phyloP scores from a whole-genome alignment of 2,888 invertebrate species.

The Salpingus planirostris region DNA sequence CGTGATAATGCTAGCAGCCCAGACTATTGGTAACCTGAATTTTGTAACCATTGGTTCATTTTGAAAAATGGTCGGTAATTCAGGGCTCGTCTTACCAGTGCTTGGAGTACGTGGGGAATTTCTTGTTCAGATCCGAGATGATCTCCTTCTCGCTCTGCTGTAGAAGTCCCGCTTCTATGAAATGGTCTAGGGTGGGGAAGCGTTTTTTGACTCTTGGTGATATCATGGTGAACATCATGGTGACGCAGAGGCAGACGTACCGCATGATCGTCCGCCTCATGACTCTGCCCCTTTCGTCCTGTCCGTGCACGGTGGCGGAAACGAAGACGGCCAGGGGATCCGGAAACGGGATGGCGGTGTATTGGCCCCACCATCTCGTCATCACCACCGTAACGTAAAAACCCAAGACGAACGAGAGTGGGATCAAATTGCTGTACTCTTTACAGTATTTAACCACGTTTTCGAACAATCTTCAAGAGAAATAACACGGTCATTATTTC shows the following conservation, averaged over 20 bases:
- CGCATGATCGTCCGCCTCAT: conserved; percentile 77
- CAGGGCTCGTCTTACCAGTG: no score
- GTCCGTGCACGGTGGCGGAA: conserved; percentile 73
- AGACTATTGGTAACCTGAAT: conserved; percentile 71
- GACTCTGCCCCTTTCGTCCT: conserved; percentile 73
- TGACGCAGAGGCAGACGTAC: conserved; percentile 77
- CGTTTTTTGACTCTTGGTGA: conserved; percentile 83
- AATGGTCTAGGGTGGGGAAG: conserved; percentile 74
- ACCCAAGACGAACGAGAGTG: conserved; percentile 86
- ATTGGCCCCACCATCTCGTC: conserved; percentile 89
- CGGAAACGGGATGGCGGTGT: conserved; percentile 75
- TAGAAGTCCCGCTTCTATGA: conserved; percentile 76
- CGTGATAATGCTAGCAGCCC: conserved; percentile 85
- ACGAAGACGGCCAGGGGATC: conserved; percentile 82
- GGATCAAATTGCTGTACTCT: conserved; percentile 79
- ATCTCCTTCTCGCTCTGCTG: conserved; percentile 74
- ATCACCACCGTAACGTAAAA: conserved; percentile 91
- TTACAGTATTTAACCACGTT: conserved; percentile 76
- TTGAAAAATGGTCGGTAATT: no score
- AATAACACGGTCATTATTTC: no score
- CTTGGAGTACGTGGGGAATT: conserved; percentile 78
- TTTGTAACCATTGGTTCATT: no score
- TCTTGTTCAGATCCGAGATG: conserved; percentile 66
- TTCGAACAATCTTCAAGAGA: conserved; percentile 63
- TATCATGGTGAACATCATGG: conserved; percentile 79